These are phyloP conservation scores for Linnaemya vulpina DNA, from an alignment of 2,888 invertebrate genomes.

Conservation along the genomic window DNA sequence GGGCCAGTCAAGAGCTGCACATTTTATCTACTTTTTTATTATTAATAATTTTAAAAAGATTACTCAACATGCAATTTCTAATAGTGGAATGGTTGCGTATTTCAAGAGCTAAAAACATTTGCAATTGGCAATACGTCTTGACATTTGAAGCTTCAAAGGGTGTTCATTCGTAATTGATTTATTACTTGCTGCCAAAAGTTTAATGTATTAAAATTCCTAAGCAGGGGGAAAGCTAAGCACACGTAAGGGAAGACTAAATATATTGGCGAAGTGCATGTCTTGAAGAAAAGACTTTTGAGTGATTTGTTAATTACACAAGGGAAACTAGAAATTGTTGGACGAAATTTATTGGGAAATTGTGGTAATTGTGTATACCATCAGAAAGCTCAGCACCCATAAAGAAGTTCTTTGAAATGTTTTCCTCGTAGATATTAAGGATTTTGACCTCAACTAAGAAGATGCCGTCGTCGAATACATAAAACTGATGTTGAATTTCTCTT, in stretches of 20 bases:
- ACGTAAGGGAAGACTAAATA: not conserved
- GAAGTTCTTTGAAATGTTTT: no score
- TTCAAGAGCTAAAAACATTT: not conserved
- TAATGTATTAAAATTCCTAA: not conserved
- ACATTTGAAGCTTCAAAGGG: not conserved
- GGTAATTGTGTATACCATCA: no score
- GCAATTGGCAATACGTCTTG: not conserved
- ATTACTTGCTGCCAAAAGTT: not conserved
- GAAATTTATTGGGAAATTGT: no score
- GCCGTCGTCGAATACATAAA: no score
- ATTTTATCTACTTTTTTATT: constrained; percentile 2
- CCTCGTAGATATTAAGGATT: no score
- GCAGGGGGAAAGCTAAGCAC: not conserved
- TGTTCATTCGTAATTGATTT: not conserved
- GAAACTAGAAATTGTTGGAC: no score
- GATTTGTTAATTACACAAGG: no score
- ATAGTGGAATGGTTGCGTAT: not conserved
- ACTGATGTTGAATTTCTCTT: no score
- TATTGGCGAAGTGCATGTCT: no score
- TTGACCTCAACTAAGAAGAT: no score
- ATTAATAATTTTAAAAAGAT: constrained; percentile 9
- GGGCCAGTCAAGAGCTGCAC: constrained; percentile 32
- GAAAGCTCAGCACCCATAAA: no score
- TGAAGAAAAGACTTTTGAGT: no score
- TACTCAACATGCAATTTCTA: not conserved